Percentiles rank a stretch among this genome's conserved stretches.
Conservation (phyloP, 2,888 invertebrate species). For the Latheticus oryzae region DNA sequence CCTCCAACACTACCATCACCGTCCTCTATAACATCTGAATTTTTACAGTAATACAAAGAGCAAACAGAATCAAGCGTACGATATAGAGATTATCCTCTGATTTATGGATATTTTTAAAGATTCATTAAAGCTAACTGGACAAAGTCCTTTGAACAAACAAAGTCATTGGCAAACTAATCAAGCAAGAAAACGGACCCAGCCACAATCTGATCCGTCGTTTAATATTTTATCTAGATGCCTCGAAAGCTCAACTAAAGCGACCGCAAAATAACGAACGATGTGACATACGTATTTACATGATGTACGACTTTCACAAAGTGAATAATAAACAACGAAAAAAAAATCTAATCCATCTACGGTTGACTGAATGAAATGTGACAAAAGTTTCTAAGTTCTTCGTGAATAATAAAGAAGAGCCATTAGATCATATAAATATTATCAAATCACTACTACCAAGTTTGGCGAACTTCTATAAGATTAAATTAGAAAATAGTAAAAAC, state of each 20-base stretch:
- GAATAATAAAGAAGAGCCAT: slow-evolving; percentile 20
- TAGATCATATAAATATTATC: too few species aligned
- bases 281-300: slow-evolving; percentile 46
- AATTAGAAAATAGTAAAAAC: too few species aligned
- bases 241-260: slow-evolving; percentile 26
- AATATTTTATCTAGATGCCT: slow-evolving; percentile 36
- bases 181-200: slow-evolving; percentile 23
- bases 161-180: slow-evolving; percentile 37
- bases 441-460: too few species aligned
- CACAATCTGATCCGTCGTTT: slow-evolving; percentile 39
- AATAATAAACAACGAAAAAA: slow-evolving; percentile 44
- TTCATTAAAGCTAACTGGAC: too few species aligned
- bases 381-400: slow-evolving; percentile 34
- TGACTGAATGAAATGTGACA: slow-evolving; percentile 42
- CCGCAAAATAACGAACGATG: slow-evolving; percentile 37
- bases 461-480: slow-evolving; percentile 23
- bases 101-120: too few species aligned
- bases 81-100: too few species aligned
- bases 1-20: too few species aligned
- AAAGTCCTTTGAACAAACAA: slow-evolving; percentile 35
- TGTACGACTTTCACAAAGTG: slow-evolving; percentile 46
- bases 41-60: slow-evolving; percentile 2
- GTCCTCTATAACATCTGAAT: slow-evolving; percentile 28
- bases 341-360: slow-evolving; percentile 45
- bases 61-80: too few species aligned